Conservation (phyloP, 2,113 vertebrate genomes). For the Accipiter virgatus region DNA sequence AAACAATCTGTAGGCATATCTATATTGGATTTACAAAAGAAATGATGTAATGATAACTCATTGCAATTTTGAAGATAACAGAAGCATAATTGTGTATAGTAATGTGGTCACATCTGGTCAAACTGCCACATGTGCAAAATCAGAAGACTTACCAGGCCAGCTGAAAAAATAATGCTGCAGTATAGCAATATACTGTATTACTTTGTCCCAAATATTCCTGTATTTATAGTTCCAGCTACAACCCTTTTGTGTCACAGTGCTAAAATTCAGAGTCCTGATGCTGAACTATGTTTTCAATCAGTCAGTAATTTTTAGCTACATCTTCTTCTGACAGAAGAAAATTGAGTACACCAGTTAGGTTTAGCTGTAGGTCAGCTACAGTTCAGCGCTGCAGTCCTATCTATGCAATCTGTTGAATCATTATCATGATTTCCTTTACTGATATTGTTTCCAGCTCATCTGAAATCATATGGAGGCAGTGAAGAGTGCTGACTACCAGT, state of each 20-base stretch:
- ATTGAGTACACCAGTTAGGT: not conserved
- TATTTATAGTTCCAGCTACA: not conserved
- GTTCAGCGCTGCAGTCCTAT: not conserved
- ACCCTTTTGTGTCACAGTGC: not conserved
- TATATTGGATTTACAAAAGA: not conserved
- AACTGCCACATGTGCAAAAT: not conserved
- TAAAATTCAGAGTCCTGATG: not conserved
- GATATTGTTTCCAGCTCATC: not conserved
- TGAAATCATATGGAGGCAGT: not conserved
- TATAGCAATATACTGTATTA: not conserved
- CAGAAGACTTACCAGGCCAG: not conserved
- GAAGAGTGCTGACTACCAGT: rapidly evolving
- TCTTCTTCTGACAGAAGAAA: not conserved
- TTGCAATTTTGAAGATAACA: not conserved
- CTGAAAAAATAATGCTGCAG: constrained; percentile 3
- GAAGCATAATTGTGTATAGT: not conserved
- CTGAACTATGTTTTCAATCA: not conserved
- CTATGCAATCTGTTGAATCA: not conserved
- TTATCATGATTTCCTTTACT: not conserved
- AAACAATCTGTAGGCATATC: constrained; percentile 5
- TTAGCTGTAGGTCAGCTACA: not conserved
- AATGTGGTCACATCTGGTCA: not conserved
- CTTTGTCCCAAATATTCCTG: not conserved
- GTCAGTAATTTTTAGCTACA: not conserved
- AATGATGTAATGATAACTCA: not conserved